Evolutionary conservation across 30 jellyfish, hydroid and myxozoan genomes (phyloP).

Genomic region (Aurelia aurita): DNA sequence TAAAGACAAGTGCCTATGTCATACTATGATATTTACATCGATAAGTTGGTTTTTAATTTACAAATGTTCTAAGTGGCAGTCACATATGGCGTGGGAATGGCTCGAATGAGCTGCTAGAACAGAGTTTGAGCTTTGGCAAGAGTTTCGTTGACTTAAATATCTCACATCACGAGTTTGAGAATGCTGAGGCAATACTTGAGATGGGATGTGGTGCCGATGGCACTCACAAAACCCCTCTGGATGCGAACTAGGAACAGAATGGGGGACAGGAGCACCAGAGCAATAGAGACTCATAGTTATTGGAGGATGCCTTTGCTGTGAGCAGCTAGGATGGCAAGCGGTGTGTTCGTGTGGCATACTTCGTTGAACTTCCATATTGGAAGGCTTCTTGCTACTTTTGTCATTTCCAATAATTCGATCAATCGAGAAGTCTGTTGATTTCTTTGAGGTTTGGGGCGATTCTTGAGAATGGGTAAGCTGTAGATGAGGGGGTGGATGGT

Average conservation of each 20-base stretch:
- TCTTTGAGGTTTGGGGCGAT: conserved; percentile 38
- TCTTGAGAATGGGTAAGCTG: conserved; percentile 18
- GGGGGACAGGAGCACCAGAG: conserved; percentile 38
- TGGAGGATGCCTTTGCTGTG: conserved; percentile 39
- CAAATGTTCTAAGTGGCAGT: conserved; percentile 69
- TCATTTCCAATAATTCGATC: conserved; percentile 76
- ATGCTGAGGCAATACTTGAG: conserved; percentile 50
- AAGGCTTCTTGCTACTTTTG: conserved; percentile 38
- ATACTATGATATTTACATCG: conserved; percentile 17
- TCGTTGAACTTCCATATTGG: conserved; percentile 21
- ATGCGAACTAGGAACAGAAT: conserved; percentile 24
- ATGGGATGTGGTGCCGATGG: conserved; percentile 49
- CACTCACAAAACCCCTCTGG: conserved; percentile 64
- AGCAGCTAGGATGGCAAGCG: conserved; percentile 43
- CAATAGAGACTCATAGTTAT: conserved; percentile 47
- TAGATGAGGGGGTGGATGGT: conserved; percentile 12
- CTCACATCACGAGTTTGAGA: conserved; percentile 59
- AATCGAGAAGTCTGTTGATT: conserved; percentile 80
- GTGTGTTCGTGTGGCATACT: conserved; percentile 17
- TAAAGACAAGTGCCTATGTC: conserved; percentile 24
- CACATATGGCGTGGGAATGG: conserved; percentile 56
- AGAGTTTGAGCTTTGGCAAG: conserved; percentile 43
- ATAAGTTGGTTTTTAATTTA: neutral
- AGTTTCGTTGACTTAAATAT: conserved; percentile 19
- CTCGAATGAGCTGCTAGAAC: conserved; percentile 41